A percentile compares a stretch with the other conserved stretches of the same genome.
Conservation (phyloP, 2,113 vertebrate genomes). For the Trichechus manatus region DNA sequence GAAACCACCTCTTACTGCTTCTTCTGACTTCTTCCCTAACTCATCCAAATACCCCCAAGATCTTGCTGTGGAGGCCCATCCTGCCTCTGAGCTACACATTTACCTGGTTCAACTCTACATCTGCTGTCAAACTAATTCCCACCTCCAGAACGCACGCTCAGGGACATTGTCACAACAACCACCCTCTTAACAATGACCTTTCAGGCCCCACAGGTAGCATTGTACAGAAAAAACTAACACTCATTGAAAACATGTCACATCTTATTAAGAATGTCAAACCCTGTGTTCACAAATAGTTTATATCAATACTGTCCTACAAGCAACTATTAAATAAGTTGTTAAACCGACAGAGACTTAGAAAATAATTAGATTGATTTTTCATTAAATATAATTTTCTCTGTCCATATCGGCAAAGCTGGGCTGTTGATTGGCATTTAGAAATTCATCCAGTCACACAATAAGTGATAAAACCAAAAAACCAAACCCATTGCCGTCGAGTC, state of each 20-base stretch:
- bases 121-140: background rate
- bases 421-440: background rate
- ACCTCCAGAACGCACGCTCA: background rate
- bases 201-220: background rate
- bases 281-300: background rate
- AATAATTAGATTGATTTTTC: background rate
- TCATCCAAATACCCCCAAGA: background rate
- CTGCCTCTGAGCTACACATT: background rate
- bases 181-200: background rate
- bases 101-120: background rate
- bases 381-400: background rate
- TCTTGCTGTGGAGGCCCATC: background rate
- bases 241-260: background rate
- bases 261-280: background rate
- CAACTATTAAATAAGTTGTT: background rate
- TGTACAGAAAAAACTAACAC: background rate
- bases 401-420: background rate
- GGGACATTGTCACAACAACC: background rate
- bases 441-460: background rate
- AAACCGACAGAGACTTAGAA: background rate
- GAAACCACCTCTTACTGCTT: background rate
- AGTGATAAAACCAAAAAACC: background rate
- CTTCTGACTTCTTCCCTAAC: background rate
- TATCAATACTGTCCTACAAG: background rate
- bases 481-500: too few species aligned